Evolutionary conservation across 2,797 vertebrate genomes (phyloP), one percentile per base, ranked within the genome.

Genomic region (Paratrypauchen microcephalus): DNA sequence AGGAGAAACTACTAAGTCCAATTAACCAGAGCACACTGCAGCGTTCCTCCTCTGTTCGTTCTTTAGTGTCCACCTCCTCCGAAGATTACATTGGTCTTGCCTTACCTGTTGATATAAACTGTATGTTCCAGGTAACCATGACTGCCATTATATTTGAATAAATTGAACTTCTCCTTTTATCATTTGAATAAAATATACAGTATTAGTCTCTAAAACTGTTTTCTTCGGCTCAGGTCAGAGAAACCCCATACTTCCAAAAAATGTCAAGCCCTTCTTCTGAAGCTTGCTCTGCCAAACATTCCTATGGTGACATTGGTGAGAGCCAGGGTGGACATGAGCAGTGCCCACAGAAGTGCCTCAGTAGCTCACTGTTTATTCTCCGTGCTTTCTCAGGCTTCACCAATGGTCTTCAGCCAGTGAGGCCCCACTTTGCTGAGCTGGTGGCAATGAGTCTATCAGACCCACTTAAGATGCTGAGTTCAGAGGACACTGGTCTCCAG

Each of bases 61-160:
- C 96, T 75, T 94, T 96, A 93, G 94, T 96, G 55, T 96, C 95
- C 80, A 95, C 92, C 58, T 93, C 93, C 73, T 94, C 91, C 0
- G 96, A 97, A 72, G 95, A 96, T 90, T 97, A 95, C 72, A 95
- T 97, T 73, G 96, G 96, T 28, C 93, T 96, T 65, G 95, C 95
- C 61, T 93, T 97, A 57, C 96, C 96, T 0, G 85, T 95, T 71
- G 94, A 96, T 84, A 95, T 97, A 80, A 96, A 94, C 60, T 94
- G 95, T 83, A 95, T 97, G 93, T 96, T 97, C 85, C 95, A 97
- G 94, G 75, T 73, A 39, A 66, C n/a, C 18, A 39, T 5, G 0
- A 23, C 12, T 41, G 32, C 19, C 19, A 4, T 36, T 19, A n/a
- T 41, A 41, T 23, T 36, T 21, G 3, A 61, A n/a, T n/a, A n/a